Evolutionary conservation across 2,113 vertebrate genomes (phyloP), one percentile per base, ranked within the genome.

Genomic region (Romanogobio albipinnatus): DNA sequence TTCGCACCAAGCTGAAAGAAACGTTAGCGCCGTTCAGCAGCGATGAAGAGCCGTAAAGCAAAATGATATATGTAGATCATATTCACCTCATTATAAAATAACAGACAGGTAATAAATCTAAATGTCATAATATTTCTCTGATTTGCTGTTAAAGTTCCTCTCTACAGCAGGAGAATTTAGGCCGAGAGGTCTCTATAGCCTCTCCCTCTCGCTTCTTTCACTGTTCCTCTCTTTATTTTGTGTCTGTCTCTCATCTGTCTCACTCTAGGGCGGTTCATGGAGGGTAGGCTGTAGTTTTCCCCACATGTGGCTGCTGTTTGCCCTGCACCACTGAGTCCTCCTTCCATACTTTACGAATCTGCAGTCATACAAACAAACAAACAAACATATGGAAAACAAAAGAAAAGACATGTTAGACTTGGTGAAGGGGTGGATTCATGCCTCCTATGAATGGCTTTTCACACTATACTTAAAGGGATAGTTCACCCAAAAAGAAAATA

Each of bases 281-380:
- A 89, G 73, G 82, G 33, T 73, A 86, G 80, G 80, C 47, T 81
- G 88, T 88, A 87, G 87, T 93, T 94, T 89, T 93, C 93, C 95
- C 93, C 94, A 61, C 45, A 61, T 70, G 76, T 92, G 93, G 92
- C 95, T 94, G 95, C 95, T 82, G 80, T 82, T 96, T 95, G 93
- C 95, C 96, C 93, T 92, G 78, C 61, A 81, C 61, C 78, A 81
- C 45, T 81, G 94, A 39, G 17, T 82, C 93, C 93, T 93, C 93
- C 95, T 95, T 92, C 93, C 94, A 90, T 93, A 90, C 93, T 95
- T 96, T 98, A 99, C 95, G 97, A 95, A 98, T 97, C 98, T 99
- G 96, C 88, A 95, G 97, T 85, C 19, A 88, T 83, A 47, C 24
- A 86, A 89, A 87, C 87, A 88, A n/a, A 64, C 7, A 80, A 84